Conservation (phyloP, 2,888 invertebrate species). For the Eupithecia tripunctaria region DNA sequence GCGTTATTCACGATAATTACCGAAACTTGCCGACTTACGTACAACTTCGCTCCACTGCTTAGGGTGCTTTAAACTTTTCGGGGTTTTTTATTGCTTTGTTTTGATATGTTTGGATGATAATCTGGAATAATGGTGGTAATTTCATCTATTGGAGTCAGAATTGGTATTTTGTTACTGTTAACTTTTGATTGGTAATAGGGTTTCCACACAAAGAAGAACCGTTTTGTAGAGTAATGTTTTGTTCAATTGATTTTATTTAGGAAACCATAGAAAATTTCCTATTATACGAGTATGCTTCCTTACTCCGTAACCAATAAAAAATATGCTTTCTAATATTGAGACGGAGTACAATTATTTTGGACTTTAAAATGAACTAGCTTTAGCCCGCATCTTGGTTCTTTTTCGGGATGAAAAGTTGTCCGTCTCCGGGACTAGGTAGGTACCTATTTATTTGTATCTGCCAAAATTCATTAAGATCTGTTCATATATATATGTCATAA, state of each 20-base stretch:
- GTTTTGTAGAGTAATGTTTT: not conserved
- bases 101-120: constrained; percentile 4
- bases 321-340: not conserved
- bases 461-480: not conserved
- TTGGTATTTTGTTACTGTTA: not conserved
- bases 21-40: constrained; percentile 5
- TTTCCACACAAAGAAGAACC: not conserved
- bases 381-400: not conserved
- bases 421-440: not conserved
- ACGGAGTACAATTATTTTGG: not conserved
- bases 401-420: not conserved
- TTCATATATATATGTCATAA: too few relatives aligned
- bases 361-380: not conserved
- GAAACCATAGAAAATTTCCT: not conserved
- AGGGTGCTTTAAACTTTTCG: constrained; percentile 4
- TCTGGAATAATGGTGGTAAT: not conserved
- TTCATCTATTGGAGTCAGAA: not conserved
- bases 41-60: constrained; percentile 4
- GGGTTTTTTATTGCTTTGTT: constrained; percentile 11
- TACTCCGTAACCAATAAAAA: not conserved
- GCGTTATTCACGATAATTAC: constrained; percentile 8
- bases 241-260: not conserved
- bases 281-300: not conserved
- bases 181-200: not conserved
- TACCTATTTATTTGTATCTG: not conserved